These are phyloP conservation scores for Porites rus DNA, from an alignment of 92 coral and sea anemone species.

Conservation along the genomic window DNA sequence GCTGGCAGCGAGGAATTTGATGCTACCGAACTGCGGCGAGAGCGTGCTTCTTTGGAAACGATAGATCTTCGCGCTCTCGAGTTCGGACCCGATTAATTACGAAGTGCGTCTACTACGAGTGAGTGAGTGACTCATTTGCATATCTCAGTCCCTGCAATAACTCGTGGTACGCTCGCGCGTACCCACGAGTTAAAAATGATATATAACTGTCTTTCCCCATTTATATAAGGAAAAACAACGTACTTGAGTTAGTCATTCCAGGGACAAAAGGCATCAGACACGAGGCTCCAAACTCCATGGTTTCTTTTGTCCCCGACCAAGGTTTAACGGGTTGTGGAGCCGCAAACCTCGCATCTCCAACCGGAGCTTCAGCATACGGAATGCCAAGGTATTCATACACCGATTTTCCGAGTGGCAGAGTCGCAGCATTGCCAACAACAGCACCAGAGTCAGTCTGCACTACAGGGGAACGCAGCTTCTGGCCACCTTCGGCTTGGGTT, in stretches of 20 bases:
- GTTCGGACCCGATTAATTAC: too few relatives aligned
- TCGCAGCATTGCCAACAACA: slow-evolving; percentile 54
- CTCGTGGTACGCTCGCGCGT: too few relatives aligned
- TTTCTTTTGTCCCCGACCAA: slow-evolving; percentile 66
- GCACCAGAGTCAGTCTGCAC: slow-evolving; percentile 61
- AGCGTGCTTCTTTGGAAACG: too few relatives aligned
- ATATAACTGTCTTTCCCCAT: too few relatives aligned
- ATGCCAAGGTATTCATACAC: slow-evolving; percentile 72
- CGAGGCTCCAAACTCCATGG: slow-evolving; percentile 39
- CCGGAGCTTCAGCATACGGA: slow-evolving; percentile 76
- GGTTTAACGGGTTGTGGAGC: slow-evolving; percentile 66
- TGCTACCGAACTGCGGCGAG: too few relatives aligned
- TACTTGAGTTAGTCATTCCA: neutral
- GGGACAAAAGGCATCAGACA: slow-evolving; percentile 60
- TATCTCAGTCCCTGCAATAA: too few relatives aligned
- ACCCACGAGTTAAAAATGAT: too few relatives aligned
- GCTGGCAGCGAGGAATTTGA: too few relatives aligned
- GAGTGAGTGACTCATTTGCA: too few relatives aligned
- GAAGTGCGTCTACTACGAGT: too few relatives aligned
- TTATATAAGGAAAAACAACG: neutral
- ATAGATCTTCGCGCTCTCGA: too few relatives aligned
- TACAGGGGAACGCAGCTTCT: slow-evolving; percentile 39
- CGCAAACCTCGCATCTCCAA: slow-evolving; percentile 69
- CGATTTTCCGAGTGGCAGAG: slow-evolving; percentile 35
- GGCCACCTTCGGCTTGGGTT: neutral